Evolutionary conservation across 2,797 vertebrate genomes (phyloP).

Genomic region (Carapus acus): DNA sequence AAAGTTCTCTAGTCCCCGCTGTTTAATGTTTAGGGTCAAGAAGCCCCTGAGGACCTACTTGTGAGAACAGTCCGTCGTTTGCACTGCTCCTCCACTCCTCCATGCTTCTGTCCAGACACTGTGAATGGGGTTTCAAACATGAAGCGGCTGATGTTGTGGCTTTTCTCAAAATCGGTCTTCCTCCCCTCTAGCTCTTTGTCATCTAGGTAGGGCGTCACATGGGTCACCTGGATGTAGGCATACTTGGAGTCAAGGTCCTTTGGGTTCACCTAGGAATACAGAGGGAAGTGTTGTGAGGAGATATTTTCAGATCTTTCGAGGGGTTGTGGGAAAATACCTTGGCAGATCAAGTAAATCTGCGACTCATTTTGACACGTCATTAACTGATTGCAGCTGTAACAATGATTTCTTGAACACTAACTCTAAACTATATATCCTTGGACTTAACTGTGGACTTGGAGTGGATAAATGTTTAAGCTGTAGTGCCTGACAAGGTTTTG

Average conservation of each 20-base stretch:
- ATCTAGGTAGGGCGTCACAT: slow-evolving; percentile 88
- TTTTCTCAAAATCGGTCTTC: slow-evolving; percentile 93
- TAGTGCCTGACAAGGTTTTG: no score
- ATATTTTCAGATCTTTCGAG: background rate
- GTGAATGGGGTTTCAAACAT: slow-evolving; percentile 98
- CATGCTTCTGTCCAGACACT: slow-evolving; percentile 87
- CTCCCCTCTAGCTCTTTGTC: slow-evolving; percentile 94
- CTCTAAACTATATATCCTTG: no score
- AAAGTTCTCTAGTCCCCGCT: no score
- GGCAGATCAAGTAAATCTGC: no score
- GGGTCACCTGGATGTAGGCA: slow-evolving; percentile 98
- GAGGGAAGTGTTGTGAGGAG: background rate
- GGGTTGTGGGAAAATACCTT: no score
- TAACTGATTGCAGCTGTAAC: no score
- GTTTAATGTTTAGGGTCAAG: no score
- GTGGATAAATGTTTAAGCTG: no score
- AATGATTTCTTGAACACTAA: no score
- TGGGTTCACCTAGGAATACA: slow-evolving; percentile 81
- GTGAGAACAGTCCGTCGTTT: slow-evolving; percentile 90
- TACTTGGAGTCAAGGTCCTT: slow-evolving; percentile 96
- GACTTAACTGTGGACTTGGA: no score
- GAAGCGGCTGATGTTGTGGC: slow-evolving; percentile 94
- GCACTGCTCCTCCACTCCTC: slow-evolving; percentile 93
- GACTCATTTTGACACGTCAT: no score
- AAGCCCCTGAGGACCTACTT: no score